Base-by-base conservation (phyloP, 2,797 vertebrate genomes). In the Sebastes iracundus region DNA sequence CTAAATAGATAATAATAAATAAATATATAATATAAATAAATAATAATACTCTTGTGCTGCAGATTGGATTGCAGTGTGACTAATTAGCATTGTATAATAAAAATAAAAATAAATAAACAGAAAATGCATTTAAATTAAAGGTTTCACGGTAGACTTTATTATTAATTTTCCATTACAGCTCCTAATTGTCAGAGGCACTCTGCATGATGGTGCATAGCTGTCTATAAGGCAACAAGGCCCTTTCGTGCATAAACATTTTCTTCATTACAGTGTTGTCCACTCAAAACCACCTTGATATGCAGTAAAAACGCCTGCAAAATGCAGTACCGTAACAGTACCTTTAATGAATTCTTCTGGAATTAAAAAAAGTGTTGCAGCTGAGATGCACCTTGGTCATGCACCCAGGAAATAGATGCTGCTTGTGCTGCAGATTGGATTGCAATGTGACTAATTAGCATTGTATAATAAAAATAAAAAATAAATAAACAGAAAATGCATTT, bases 191-290 rank as follows among this genome's bases (percentile, higher is more conserved):
- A 82, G 87, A 95, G 93, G 92, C 93, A 94, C 93, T 88, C 90
- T 86, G 81, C 87, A 89, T 81, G 69, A 92, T 90, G 90, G 90
- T 95, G 93, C 90, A 95, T 94, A 94, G 90, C 90, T 90, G 87
- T 92, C 69, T 63, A 38, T 90, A 91, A 93, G 92, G 92, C 92
- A 94, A 38, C 85, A 77, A 55, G 79, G 89, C 93, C 12, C 90
- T 33, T 90, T 90, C 81, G 90, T 94, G 93, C 93, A 95, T 93
- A 93, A 91, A 89, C 80, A 78, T 84, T 76, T 82, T 83, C 56
- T 87, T 88, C 75, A 84, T 83, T 88, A 90, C 86, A 92, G 87
- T 93, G 80, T 84, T 92, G 83, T 90, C 81, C 85, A 79, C 71
- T 90, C 67, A 82, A 82, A 82, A 79, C 60, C 75, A 81, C 59